Base-by-base conservation (phyloP, 2,888 invertebrate species). In the Marronus borbonicus region DNA sequence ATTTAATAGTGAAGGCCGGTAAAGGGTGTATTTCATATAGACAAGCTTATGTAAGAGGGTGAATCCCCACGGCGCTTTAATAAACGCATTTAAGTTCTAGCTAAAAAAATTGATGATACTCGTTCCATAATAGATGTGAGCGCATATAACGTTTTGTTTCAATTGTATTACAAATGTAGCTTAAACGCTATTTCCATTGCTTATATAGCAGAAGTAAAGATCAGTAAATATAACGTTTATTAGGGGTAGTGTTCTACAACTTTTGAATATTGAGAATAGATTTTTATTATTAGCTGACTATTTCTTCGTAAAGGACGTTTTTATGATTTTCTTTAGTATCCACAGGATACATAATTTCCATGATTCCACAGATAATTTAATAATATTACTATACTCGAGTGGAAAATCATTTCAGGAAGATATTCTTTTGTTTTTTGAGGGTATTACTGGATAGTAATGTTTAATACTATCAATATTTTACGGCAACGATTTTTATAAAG, bases 1-100 rank as follows among this genome's bases (percentile, higher is more conserved):
- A 84, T 87, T 88, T 88, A 87, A 88, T 88, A 86, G 86, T 83
- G 74, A 69, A 77, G 79, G 77, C 79, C 82, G 83, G 84, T 83
- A 85, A 85, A 85, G 86, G 86, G 86, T 86, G 85, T 84, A 83
- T 81, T 81, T 76, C 78, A 77, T 77, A 82, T 79, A 78, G 78
- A 60, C 77, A 74, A 62, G 80, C 80, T 79, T 79, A 80, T 80
- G 74, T 79, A 62, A 72, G 58, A 60, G 72, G 72, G 72, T 74
- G 72, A 74, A 74, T 60, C 72, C 72, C 44, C 60, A 74, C 62
- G 62, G 49, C 44, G 31, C 28, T 74, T 60, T 74, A 74, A 74
- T 74, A 74, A 74, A 74, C 60, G 60, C 62, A 60, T 74, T 74
- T 60, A 70, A 55, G 70, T 55, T 60, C 10, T 62, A 62, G 62